Conservation (phyloP, 2,797 vertebrate species). For the Aplochiton taeniatus region DNA sequence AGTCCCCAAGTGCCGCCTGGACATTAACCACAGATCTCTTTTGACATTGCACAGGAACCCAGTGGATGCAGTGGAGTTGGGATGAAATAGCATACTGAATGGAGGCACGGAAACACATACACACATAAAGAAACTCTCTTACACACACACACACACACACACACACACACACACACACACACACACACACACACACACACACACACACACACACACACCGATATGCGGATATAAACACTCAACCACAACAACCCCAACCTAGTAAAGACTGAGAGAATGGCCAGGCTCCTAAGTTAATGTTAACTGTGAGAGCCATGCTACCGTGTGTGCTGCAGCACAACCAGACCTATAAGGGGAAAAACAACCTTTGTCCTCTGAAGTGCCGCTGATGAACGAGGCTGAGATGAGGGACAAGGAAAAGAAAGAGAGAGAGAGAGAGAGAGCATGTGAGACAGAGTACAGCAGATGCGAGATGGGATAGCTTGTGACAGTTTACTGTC, state of each 20-base stretch:
- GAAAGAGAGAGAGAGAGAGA: slow-evolving; percentile 7
- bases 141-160: slow-evolving; percentile 3
- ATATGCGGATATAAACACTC: slow-evolving; percentile 37
- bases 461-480: slow-evolving; percentile 16
- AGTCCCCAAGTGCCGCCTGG: slow-evolving; percentile 3
- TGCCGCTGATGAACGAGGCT: slow-evolving; percentile 32
- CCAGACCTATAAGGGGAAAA: slow-evolving; percentile 8
- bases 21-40: slow-evolving; percentile 55
- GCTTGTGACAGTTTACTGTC: slow-evolving; percentile 43
- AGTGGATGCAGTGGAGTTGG: slow-evolving; percentile 26
- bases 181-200: not conserved
- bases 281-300: slow-evolving; percentile 46
- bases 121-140: not conserved
- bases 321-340: not conserved
- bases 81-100: slow-evolving; percentile 57
- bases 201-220: slow-evolving; percentile 28
- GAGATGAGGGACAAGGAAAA: slow-evolving; percentile 5
- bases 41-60: slow-evolving; percentile 54
- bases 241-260: too few species aligned
- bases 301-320: slow-evolving; percentile 41
- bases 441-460: not conserved
- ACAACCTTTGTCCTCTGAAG: slow-evolving; percentile 33
- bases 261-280: too few species aligned
- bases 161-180: not conserved
- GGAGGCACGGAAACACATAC: slow-evolving; percentile 24